Conservation (phyloP, 2,888 invertebrate species). For the Noctuana brunneofusca region DNA sequence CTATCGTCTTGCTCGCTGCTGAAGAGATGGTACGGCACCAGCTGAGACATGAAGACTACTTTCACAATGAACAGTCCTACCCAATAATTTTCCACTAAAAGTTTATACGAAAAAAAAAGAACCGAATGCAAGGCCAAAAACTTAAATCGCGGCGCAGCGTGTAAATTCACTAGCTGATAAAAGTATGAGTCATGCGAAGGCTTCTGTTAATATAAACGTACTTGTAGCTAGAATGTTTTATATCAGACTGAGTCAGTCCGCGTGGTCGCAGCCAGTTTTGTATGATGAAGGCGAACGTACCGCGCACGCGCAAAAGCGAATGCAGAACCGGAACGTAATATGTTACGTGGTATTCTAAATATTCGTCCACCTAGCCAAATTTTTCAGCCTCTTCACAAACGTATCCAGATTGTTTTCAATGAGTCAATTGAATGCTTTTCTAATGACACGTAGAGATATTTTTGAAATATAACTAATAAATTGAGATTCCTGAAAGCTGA, state of each 20-base stretch:
- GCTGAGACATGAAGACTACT: constrained; percentile 84
- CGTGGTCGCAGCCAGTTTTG: constrained; percentile 75
- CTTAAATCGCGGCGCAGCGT: constrained; percentile 54
- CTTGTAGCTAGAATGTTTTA: constrained; percentile 75
- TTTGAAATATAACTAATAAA: constrained; percentile 29
- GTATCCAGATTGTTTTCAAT: constrained; percentile 48
- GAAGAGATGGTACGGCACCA: constrained; percentile 81
- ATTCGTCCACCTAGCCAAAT: constrained; percentile 71
- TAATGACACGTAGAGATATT: constrained; percentile 53
- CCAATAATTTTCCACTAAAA: constrained; percentile 57
- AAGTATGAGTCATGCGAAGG: constrained; percentile 70
- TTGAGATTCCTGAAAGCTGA: constrained; percentile 11
- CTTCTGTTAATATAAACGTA: constrained; percentile 63
- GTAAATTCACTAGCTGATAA: constrained; percentile 71
- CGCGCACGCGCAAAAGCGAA: constrained; percentile 71
- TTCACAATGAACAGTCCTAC: constrained; percentile 63
- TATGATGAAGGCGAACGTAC: constrained; percentile 60
- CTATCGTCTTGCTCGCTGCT: constrained; percentile 80
- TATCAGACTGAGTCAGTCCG: constrained; percentile 79
- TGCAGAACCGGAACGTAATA: constrained; percentile 50
- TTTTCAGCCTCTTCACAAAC: constrained; percentile 52
- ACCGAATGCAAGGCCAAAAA: constrained; percentile 55
- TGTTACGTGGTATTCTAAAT: constrained; percentile 63
- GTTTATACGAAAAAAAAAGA: constrained; percentile 49
- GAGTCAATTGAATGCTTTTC: constrained; percentile 72